Evolutionary conservation across 2,888 invertebrate genomes (phyloP).

Genomic region (Halictus ligatus): DNA sequence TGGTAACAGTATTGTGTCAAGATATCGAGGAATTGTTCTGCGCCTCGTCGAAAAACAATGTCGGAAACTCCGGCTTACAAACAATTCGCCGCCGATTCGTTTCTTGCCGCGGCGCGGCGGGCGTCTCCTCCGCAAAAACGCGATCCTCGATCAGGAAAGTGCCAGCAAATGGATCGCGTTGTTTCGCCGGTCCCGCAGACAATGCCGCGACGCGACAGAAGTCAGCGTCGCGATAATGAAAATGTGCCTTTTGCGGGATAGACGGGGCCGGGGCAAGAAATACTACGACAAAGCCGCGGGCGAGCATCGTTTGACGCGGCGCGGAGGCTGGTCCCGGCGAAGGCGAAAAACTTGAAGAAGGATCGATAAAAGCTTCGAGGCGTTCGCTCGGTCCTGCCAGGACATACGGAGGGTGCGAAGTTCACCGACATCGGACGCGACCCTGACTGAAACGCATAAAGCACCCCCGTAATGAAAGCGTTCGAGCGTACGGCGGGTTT

Average conservation of each 20-base stretch:
- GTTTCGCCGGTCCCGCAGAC: slow-evolving; percentile 13
- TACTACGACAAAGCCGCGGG: slow-evolving; percentile 28
- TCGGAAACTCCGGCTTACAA: slow-evolving; percentile 4
- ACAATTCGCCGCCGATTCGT: not conserved
- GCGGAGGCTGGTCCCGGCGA: not conserved
- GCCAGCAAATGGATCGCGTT: slow-evolving; percentile 40
- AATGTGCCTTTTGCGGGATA: slow-evolving; percentile 42
- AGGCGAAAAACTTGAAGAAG: slow-evolving; percentile 18
- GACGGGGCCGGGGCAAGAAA: slow-evolving; percentile 26
- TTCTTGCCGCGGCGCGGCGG: not conserved
- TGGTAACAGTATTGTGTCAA: not conserved
- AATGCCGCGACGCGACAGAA: slow-evolving; percentile 26
- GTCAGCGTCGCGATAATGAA: slow-evolving; percentile 45
- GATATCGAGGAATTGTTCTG: not conserved
- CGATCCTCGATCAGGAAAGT: slow-evolving; percentile 15
- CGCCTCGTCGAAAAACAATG: not conserved
- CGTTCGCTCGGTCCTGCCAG: not conserved
- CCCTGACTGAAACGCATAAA: slow-evolving; percentile 18
- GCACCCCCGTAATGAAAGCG: slow-evolving; percentile 16
- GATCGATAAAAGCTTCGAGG: slow-evolving; percentile 14
- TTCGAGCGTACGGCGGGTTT: not conserved
- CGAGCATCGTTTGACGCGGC: slow-evolving; percentile 8
- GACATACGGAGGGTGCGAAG: slow-evolving; percentile 14
- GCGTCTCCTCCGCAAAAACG: not conserved
- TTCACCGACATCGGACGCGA: slow-evolving; percentile 19